Base-by-base conservation (phyloP, 2,797 vertebrate species). In the Microcaecilia unicolor region DNA sequence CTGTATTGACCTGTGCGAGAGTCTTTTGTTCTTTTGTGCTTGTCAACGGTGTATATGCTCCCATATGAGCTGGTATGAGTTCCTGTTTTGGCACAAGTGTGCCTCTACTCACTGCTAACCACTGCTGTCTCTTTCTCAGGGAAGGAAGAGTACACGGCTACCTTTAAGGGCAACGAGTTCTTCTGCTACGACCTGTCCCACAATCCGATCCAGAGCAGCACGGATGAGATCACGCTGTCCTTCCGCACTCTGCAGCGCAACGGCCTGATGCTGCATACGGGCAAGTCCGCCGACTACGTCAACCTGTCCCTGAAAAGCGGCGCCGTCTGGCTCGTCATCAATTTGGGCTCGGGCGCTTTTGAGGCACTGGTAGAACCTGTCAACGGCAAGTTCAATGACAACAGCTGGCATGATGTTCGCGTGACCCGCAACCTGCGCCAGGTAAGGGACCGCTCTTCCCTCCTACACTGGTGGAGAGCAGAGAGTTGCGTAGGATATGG, bases 111-210 rank as follows among this genome's bases (percentile, higher is more conserved):
- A n/a, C n/a, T n/a, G n/a, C n/a, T n/a, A n/a, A n/a, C n/a, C n/a
- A 23, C 11, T 17, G 9, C 15, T 5, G 6, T 3, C 15, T 5
- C 27, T 44, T 9, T 25, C 21, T 36, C 16, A 22, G 93, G 87
- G 59, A 91, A 89, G 64, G 83, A 84, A 51, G 92, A 94, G 67
- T 94, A 87, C 7, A 87, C 93, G 75, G 92, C 90, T 36, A 96
- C 93, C 19, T 95, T 92, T 80, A 85, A 86, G 58, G 93, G 93
- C 64, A 90, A 86, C 17, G 93, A 98, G 64, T 98, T 89, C 80
- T 98, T 97, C 88, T 96, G 92, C 85, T 98, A 94, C 64, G 91
- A 98, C 84, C 83, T 95, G 53, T 95, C 93, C 2, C 90, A 88
- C 76, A 91, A 84, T 37, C 92, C 93, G 22, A 96, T 96, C 74